These are phyloP conservation scores for Diplodus puntazzo DNA, from an alignment of 2,797 vertebrate genomes.

Conservation along the genomic window DNA sequence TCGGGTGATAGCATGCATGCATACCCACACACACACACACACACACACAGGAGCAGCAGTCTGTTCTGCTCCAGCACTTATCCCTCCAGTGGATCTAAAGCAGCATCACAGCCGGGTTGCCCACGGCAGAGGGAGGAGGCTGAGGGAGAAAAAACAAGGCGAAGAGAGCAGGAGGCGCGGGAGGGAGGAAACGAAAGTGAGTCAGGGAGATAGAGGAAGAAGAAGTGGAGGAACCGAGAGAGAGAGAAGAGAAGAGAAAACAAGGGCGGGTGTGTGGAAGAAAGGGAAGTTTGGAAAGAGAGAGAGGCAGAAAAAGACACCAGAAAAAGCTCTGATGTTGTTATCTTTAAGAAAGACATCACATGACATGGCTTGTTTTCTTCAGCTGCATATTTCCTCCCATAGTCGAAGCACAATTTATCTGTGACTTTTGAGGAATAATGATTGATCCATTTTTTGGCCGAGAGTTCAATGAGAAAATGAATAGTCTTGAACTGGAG, in stretches of 20 bases:
- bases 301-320: not conserved
- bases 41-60: not conserved
- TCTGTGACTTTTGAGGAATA: not conserved
- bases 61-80: conserved; percentile 49
- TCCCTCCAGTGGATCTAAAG: conserved; percentile 48
- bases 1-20: conserved; percentile 23
- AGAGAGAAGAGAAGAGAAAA: conserved; percentile 41
- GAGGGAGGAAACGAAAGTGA: conserved; percentile 53
- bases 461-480: not conserved
- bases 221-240: conserved; percentile 39
- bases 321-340: not conserved
- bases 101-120: conserved; percentile 54
- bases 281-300: conserved; percentile 45
- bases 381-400: not conserved
- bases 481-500: not conserved
- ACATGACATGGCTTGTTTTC: not conserved
- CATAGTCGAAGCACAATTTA: not conserved
- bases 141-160: conserved; percentile 38
- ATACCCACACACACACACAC: conserved; percentile 1
- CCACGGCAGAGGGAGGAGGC: conserved; percentile 39
- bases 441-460: not conserved
- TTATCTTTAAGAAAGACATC: conserved; percentile 4
- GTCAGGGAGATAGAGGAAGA: conserved; percentile 34
- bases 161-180: not conserved
- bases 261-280: conserved; percentile 37